A percentile compares a stretch with the other conserved stretches of the same genome.
phyloP scores from a whole-genome alignment of 2,888 invertebrate genomes.

The Torymus aiolomorphi region DNA sequence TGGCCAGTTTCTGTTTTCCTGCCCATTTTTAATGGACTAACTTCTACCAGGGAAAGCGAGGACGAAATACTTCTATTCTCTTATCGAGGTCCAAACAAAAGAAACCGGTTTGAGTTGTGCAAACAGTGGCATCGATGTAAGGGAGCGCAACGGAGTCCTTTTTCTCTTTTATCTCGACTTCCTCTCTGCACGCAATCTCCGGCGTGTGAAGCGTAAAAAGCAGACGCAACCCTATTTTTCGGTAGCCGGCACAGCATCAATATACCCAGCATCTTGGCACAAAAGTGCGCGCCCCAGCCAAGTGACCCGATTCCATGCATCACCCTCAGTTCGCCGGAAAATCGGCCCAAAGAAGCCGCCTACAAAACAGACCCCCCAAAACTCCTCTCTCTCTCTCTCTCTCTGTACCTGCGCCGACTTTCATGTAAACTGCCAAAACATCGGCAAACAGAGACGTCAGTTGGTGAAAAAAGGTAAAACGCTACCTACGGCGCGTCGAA shows the following conservation, averaged over 20 bases:
- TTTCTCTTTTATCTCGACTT: too few relatives aligned
- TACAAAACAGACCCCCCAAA: not conserved
- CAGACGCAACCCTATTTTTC: conserved; percentile 20
- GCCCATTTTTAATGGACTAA: too few relatives aligned
- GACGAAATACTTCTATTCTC: too few relatives aligned
- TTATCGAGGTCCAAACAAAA: too few relatives aligned
- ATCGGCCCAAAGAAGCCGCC: conserved; percentile 11
- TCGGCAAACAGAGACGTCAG: conserved; percentile 5
- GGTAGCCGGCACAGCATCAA: not conserved
- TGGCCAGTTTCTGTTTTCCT: too few relatives aligned
- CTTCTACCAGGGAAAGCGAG: too few relatives aligned
- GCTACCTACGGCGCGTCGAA: not conserved
- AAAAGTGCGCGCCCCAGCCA: conserved; percentile 7
- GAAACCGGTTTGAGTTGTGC: too few relatives aligned
- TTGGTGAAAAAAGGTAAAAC: not conserved
- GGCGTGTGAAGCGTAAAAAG: not conserved
- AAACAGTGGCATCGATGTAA: too few relatives aligned
- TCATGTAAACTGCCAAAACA: conserved; percentile 13
- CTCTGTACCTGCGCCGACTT: not conserved
- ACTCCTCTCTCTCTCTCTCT: too few relatives aligned
- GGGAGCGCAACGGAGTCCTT: too few relatives aligned
- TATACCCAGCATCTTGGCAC: not conserved
- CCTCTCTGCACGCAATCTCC: too few relatives aligned
- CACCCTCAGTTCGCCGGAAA: not conserved
- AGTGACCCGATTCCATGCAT: conserved; percentile 28